phyloP scores from a whole-genome alignment of 2,797 vertebrate genomes.

The Salarias fasciatus region DNA sequence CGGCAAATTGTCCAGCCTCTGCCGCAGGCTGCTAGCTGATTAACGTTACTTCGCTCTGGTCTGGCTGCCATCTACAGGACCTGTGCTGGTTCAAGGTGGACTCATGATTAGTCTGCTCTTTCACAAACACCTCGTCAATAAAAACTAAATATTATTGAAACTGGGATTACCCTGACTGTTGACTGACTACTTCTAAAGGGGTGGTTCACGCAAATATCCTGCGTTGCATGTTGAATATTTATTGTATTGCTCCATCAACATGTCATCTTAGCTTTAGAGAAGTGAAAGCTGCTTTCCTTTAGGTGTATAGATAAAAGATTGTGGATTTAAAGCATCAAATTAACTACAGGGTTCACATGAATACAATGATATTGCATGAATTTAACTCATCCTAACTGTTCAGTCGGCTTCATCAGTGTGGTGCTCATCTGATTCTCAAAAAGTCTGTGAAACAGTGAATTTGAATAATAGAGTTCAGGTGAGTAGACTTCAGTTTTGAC shows the following conservation, averaged over 20 bases:
- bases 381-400: too few relatives aligned
- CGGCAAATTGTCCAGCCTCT: neutral
- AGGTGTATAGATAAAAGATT: too few relatives aligned
- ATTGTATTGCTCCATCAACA: conserved; percentile 3
- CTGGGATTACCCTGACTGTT: conserved; percentile 32
- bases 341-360: neutral
- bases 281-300: neutral
- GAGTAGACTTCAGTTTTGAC: too few relatives aligned
- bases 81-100: conserved; percentile 27
- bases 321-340: too few relatives aligned
- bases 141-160: conserved; percentile 34
- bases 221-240: conserved; percentile 25
- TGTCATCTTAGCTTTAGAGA: neutral
- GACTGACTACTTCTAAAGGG: conserved; percentile 24
- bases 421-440: too few relatives aligned
- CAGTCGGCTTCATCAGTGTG: too few relatives aligned
- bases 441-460: too few relatives aligned
- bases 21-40: conserved; percentile 16
- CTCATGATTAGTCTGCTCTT: conserved; percentile 28
- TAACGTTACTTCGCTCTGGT: conserved; percentile 44
- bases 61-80: conserved; percentile 32
- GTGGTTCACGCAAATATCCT: conserved; percentile 28
- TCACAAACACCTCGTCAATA: conserved; percentile 46
- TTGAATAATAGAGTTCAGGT: too few relatives aligned
- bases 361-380: neutral